Evolutionary conservation across 2,888 invertebrate genomes (phyloP), one percentile per base, ranked within the genome.

Genomic region (Ernsta delagoae): DNA sequence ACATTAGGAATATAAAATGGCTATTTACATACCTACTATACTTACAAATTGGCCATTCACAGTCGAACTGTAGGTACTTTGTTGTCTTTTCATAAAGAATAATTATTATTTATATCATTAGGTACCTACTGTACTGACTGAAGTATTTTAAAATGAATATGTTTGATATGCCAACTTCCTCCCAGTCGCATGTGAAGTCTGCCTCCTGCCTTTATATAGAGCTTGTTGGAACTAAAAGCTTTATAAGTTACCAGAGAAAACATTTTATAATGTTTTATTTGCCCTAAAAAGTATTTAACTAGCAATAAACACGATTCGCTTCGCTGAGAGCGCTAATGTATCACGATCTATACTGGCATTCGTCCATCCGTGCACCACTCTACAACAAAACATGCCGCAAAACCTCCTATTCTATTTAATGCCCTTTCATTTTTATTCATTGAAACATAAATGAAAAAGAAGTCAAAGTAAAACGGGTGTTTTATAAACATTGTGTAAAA

Each of bases 221-320:
- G 5, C 6, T 6, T 11, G 9, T 36, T 39, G 11, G 9, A 50
- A 24, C 16, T 39, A 36, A 63, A 63, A 53, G 41, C 39, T 63
- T n/a, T 41, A 31, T 63, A 63, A 11, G 11, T 31, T 41, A 31
- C 11, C 41, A 54, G 31, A 39, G 43, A 56, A 34, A 43, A 64
- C 56, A 56, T 54, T 41, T 16, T 50, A 9, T 12, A 59, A 59
- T 60, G 53, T 59, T 59, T 60, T 66, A 60, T 66, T 60, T 54
- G 66, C 53, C 34, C 12, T 60, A 59, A 66, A 65, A 65, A 66
- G 66, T 60, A 54, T 66, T 66, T 60, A 66, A 66, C 60, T 60
- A 60, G 60, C 53, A 60, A 60, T 66, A 66, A 60, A 66, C 60
- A 60, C 60, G 66, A 54, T 66, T 54, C 43, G 66, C 53, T 66